These are phyloP conservation scores for Drosophila mayaguana DNA, from an alignment of 2,888 invertebrate species.

Conservation along the genomic window DNA sequence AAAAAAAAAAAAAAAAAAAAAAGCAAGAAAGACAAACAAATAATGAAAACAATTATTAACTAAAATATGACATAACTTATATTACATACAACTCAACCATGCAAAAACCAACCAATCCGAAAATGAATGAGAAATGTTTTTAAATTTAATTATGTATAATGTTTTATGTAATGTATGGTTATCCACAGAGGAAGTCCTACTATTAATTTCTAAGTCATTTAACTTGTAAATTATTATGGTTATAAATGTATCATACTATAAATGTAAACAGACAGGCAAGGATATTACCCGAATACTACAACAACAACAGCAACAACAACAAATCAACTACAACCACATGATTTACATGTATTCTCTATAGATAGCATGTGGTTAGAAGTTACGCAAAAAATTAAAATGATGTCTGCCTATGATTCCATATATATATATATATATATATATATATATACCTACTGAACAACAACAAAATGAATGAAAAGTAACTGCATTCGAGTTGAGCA, in stretches of 20 bases:
- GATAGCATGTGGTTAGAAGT: slow-evolving; percentile 49
- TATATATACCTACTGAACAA: slow-evolving; percentile 51
- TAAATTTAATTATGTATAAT: slow-evolving; percentile 75
- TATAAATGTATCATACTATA: slow-evolving; percentile 70
- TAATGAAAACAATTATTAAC: slow-evolving; percentile 12
- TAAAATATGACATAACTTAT: slow-evolving; percentile 25
- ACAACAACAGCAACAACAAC: slow-evolving; percentile 17
- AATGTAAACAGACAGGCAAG: slow-evolving; percentile 33
- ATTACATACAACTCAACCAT: slow-evolving; percentile 24
- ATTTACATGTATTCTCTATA: slow-evolving; percentile 32
- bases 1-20: background rate
- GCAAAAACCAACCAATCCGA: slow-evolving; percentile 3
- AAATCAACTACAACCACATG: slow-evolving; percentile 21
- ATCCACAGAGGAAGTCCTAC: slow-evolving; percentile 68
- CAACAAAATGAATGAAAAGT: slow-evolving; percentile 22
- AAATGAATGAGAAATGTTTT: slow-evolving; percentile 58
- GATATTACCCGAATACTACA: slow-evolving; percentile 15
- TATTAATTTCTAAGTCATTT: slow-evolving; percentile 81
- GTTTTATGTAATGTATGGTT: slow-evolving; percentile 78
- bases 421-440: slow-evolving; percentile 46
- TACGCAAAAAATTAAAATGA: slow-evolving; percentile 34
- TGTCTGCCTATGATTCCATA: slow-evolving; percentile 58
- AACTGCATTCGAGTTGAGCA: slow-evolving; percentile 58
- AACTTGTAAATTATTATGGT: slow-evolving; percentile 80
- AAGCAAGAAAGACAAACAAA: background rate